Evolutionary conservation across 2,888 invertebrate genomes (phyloP).

Genomic region (Bunonema sp.): DNA sequence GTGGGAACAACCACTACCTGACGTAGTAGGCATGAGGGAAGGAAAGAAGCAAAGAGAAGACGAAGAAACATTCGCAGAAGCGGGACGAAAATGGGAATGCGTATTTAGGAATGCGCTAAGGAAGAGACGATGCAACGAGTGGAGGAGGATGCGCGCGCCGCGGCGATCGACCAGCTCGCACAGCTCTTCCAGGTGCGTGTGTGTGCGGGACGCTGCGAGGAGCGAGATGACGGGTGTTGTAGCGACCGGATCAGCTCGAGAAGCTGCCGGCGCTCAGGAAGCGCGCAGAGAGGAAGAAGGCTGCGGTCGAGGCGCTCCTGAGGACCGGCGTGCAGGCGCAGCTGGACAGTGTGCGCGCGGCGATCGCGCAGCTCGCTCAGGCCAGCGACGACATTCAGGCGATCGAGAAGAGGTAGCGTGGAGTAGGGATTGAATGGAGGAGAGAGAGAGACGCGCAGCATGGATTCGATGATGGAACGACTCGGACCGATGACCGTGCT

Average conservation of each 20-base stretch:
- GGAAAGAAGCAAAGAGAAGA: too few relatives aligned
- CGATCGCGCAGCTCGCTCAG: constrained; percentile 71
- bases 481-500: constrained; percentile 65
- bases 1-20: too few relatives aligned
- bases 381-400: constrained; percentile 66
- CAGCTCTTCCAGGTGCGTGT: too few relatives aligned
- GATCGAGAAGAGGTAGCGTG: constrained; percentile 55
- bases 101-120: too few relatives aligned
- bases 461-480: constrained; percentile 62
- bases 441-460: constrained; percentile 48
- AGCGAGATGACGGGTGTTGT: too few relatives aligned
- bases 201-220: too few relatives aligned
- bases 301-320: constrained; percentile 77
- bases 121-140: too few relatives aligned
- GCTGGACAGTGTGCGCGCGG: constrained; percentile 82
- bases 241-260: constrained; percentile 73
- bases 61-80: too few relatives aligned
- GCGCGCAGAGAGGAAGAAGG: constrained; percentile 52
- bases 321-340: constrained; percentile 98
- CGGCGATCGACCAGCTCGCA: too few relatives aligned
- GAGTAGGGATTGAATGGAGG: background rate
- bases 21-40: too few relatives aligned
- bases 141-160: too few relatives aligned
- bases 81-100: too few relatives aligned
- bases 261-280: constrained; percentile 55